Evolutionary conservation across 2,797 vertebrate genomes (phyloP).

Genomic region (Sebastes cheni): DNA sequence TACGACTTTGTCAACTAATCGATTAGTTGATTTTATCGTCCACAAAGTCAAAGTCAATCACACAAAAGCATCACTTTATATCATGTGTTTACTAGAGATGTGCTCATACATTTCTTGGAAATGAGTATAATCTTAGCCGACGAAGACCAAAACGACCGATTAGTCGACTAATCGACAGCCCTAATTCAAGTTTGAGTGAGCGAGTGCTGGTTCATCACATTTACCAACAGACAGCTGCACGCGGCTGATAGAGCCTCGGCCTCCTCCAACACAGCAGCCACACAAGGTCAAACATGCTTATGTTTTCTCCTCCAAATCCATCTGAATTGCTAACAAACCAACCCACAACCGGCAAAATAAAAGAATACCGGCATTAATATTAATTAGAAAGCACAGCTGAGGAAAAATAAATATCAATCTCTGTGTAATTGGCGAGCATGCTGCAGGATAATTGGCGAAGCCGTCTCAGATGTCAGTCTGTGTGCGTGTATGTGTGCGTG

Average conservation of each 20-base stretch:
- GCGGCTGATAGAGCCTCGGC: neutral
- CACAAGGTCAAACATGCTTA: conserved; percentile 57
- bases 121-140: too few relatives aligned
- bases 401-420: conserved; percentile 51
- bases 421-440: conserved; percentile 35
- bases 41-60: too few relatives aligned
- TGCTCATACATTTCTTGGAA: too few relatives aligned
- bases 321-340: conserved; percentile 56
- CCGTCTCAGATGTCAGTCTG: neutral
- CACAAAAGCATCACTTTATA: too few relatives aligned
- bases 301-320: conserved; percentile 47
- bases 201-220: conserved; percentile 26
- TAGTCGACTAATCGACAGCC: too few relatives aligned
- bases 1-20: too few relatives aligned
- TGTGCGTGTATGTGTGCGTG: neutral
- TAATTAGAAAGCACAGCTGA: conserved; percentile 62
- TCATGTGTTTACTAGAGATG: too few relatives aligned
- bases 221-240: conserved; percentile 31
- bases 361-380: conserved; percentile 65
- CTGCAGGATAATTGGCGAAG: conserved; percentile 57
- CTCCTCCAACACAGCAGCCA: conserved; percentile 29
- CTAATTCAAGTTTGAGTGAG: neutral
- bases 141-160: too few relatives aligned
- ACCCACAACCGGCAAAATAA: conserved; percentile 36
- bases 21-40: too few relatives aligned